Base-by-base conservation (phyloP, 2,113 vertebrate species). In the Aythya baeri region DNA sequence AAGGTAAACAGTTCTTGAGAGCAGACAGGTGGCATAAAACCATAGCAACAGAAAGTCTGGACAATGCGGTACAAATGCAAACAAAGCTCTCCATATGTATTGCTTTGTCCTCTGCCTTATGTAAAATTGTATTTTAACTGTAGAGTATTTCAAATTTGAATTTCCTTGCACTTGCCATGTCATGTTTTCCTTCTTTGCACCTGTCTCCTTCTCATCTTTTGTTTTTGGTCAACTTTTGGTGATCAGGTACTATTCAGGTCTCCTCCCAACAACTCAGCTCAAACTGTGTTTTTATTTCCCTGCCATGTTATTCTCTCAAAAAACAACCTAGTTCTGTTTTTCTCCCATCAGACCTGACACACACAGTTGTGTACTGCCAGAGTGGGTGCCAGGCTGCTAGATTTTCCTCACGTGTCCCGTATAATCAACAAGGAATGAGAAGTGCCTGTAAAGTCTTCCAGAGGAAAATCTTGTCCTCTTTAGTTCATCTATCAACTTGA, bases 1-100 rank as follows among this genome's bases (percentile, higher is more conserved):
- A 80, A 88, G 72, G 89, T 96, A 97, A 97, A 96, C 94, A 96
- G 66, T 94, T 89, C 86, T 89, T 94, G 81, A 95, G 74, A 96
- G 94, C 75, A 88, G 92, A 95, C 93, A 96, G 96, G 95, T 94
- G 94, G 94, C 86, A 52, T 68, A 97, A 94, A 97, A 96, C 95
- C 94, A 96, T 97, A 88, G 93, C 91, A 97, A 97, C 97, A 93
- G 91, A 94, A 96, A 74, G 79, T 90, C 93, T 55, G 52, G 93
- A 95, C 95, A 96, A 54, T 67, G 68, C 63, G 77, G 89, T 67
- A 63, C 71, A 92, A 96, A 94, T 79, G 81, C 55, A 92, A 93
- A 93, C 82, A 89, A 72, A 93, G 92, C 57, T 93, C 83, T 96
- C 85, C 87, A 76, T 93, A 93, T 94, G 77, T 75, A 96, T 94